Evolutionary conservation across 2,797 vertebrate species (phyloP).

Genomic region (Aldrovandia affinis): DNA sequence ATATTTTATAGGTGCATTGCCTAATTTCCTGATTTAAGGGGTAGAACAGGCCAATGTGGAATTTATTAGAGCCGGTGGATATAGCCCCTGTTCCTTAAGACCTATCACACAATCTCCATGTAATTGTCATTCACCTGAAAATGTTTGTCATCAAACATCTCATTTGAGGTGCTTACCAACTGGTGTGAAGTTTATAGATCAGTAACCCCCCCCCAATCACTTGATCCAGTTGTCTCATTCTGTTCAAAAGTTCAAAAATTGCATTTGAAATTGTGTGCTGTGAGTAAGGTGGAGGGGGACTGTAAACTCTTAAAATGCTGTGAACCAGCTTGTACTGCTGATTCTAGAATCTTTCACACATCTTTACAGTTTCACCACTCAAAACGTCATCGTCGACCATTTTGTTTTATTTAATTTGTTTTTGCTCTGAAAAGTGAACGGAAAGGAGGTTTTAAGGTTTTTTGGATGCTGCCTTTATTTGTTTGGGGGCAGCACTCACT

Average conservation of each 20-base stretch:
- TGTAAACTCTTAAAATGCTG: slow-evolving; percentile 5
- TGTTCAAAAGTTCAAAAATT: too few relatives aligned
- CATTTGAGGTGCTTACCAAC: background rate
- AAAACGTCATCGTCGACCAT: slow-evolving; percentile 40
- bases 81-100: slow-evolving; percentile 50
- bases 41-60: slow-evolving; percentile 69
- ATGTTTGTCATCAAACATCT: slow-evolving; percentile 31
- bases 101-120: slow-evolving; percentile 47
- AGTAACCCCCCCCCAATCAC: background rate
- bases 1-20: slow-evolving; percentile 58
- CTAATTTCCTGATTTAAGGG: slow-evolving; percentile 62
- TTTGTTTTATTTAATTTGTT: slow-evolving; percentile 42
- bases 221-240: background rate
- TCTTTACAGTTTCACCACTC: slow-evolving; percentile 53
- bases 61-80: slow-evolving; percentile 55
- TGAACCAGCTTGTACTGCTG: slow-evolving; percentile 56
- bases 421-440: slow-evolving; percentile 61
- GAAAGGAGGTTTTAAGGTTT: slow-evolving; percentile 60
- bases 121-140: slow-evolving; percentile 38
- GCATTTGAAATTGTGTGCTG: slow-evolving; percentile 55
- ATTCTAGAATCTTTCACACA: slow-evolving; percentile 65
- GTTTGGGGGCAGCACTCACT: slow-evolving; percentile 75
- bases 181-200: background rate
- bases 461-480: slow-evolving; percentile 74
- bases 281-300: slow-evolving; percentile 39